phyloP scores from a whole-genome alignment of 2,797 vertebrate genomes.

The Momotus momota region DNA sequence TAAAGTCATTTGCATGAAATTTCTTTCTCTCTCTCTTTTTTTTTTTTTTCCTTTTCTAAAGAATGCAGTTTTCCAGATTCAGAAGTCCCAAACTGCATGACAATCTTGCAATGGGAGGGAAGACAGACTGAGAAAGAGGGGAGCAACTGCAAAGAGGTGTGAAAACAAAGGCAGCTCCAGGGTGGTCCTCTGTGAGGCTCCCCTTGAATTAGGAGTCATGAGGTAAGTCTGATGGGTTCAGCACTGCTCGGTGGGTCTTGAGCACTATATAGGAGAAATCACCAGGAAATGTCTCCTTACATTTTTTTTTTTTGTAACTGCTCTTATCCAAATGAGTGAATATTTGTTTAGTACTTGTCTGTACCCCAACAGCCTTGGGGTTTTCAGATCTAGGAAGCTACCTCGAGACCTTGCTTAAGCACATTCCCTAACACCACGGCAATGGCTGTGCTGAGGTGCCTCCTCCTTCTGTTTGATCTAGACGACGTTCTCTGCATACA shows the following conservation, averaged over 20 bases:
- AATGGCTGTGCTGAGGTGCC: background rate
- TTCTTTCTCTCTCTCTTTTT: background rate
- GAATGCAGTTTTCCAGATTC: background rate
- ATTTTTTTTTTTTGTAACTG: background rate
- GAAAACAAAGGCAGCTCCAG: background rate
- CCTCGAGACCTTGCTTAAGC: background rate
- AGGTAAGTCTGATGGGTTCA: background rate
- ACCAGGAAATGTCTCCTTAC: background rate
- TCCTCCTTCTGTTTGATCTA: background rate
- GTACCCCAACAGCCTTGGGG: background rate
- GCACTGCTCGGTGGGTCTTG: fast-evolving
- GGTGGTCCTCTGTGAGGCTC: background rate
- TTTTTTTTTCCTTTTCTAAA: background rate
- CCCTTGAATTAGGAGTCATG: background rate
- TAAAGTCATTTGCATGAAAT: background rate
- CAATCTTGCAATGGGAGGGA: background rate
- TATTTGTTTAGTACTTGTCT: background rate
- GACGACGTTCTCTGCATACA: background rate
- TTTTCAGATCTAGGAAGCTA: background rate
- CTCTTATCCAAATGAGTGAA: background rate
- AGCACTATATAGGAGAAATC: background rate
- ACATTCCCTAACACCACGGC: fast-evolving
- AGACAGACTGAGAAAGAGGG: background rate
- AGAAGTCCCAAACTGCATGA: background rate
- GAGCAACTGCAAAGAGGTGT: background rate